These are phyloP conservation scores for Sinella curviseta DNA, from an alignment of 1,140 invertebrate species.

Conservation along the genomic window DNA sequence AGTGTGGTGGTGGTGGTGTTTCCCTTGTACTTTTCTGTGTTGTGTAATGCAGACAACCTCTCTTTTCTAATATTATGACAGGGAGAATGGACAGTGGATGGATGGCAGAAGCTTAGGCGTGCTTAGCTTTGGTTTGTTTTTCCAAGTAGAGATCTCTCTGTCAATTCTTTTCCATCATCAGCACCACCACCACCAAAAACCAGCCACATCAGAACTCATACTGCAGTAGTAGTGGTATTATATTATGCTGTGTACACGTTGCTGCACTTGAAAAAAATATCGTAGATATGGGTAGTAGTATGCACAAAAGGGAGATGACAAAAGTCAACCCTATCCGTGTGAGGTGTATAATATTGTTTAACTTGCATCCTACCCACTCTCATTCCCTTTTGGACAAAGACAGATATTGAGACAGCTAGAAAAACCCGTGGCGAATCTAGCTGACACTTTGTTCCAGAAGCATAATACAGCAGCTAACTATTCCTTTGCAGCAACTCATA, in stretches of 20 bases:
- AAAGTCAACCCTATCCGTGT: not conserved
- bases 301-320: not conserved
- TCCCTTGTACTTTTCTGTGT: not conserved
- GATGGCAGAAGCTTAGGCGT: conserved; percentile 35
- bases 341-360: not conserved
- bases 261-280: too few relatives aligned
- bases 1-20: not conserved
- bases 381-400: conserved; percentile 17
- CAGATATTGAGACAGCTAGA: conserved; percentile 24
- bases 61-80: not conserved
- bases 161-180: conserved; percentile 47
- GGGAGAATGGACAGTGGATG: not conserved
- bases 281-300: too few relatives aligned
- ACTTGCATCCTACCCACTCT: not conserved
- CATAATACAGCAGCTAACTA: not conserved
- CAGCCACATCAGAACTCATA: not conserved
- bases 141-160: conserved; percentile 45
- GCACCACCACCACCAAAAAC: not conserved
- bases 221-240: not conserved
- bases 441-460: conserved; percentile 45
- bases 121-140: conserved; percentile 5
- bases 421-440: conserved; percentile 48
- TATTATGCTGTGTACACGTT: too few relatives aligned
- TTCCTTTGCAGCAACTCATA: not conserved
- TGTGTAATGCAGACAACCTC: not conserved